Evolutionary conservation across 2,797 vertebrate genomes (phyloP).

Genomic region (Catostomus latipinnis): DNA sequence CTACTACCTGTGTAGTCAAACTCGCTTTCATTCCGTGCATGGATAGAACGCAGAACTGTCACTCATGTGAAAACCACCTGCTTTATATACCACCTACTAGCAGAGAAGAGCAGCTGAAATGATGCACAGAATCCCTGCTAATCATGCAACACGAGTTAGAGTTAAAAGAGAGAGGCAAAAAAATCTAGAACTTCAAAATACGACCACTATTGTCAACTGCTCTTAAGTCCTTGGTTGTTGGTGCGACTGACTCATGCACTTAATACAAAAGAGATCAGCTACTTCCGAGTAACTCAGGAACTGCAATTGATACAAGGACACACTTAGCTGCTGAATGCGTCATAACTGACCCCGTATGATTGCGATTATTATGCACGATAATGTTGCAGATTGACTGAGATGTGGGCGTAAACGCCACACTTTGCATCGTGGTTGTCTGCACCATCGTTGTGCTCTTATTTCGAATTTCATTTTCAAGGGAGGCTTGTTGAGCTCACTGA

Average conservation of each 20-base stretch:
- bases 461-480: not conserved
- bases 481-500: not conserved
- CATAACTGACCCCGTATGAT: not conserved
- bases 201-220: not conserved
- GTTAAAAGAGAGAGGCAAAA: too few relatives aligned
- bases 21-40: too few relatives aligned
- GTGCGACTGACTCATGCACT: not conserved
- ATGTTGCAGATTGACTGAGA: not conserved
- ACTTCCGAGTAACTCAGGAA: not conserved
- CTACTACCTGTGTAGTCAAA: too few relatives aligned
- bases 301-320: not conserved
- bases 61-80: too few relatives aligned
- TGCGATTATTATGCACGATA: not conserved
- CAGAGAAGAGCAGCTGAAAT: too few relatives aligned
- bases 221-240: not conserved
- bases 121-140: too few relatives aligned
- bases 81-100: too few relatives aligned
- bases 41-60: too few relatives aligned
- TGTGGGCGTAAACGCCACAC: not conserved
- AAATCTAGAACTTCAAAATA: too few relatives aligned
- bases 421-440: not conserved
- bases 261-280: not conserved
- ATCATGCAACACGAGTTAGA: too few relatives aligned
- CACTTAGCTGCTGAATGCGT: not conserved
- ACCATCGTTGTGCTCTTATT: not conserved